Evolutionary conservation across 2,888 invertebrate genomes (phyloP).

Genomic region (Xestia rhomboidea): DNA sequence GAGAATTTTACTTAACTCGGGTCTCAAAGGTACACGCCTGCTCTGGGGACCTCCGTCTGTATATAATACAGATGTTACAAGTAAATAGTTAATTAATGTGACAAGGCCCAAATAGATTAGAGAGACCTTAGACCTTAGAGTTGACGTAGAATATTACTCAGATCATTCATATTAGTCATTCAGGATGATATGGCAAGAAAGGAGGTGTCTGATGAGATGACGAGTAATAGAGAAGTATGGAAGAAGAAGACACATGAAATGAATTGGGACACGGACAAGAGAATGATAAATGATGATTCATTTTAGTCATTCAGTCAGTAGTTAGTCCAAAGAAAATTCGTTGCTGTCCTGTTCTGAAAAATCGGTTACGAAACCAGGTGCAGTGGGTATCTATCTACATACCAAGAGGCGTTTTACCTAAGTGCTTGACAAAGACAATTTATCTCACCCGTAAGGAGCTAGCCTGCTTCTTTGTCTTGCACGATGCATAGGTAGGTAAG

Average conservation of each 20-base stretch:
- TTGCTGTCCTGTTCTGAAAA: background rate
- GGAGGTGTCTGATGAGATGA: too few species aligned
- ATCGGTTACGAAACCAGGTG: background rate
- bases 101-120: background rate
- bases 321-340: background rate
- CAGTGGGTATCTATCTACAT: background rate
- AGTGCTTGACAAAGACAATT: conserved; percentile 8
- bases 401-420: background rate
- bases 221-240: too few species aligned
- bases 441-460: background rate
- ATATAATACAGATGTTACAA: conserved; percentile 10
- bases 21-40: background rate
- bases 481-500: too few species aligned
- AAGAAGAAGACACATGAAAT: too few species aligned
- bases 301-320: too few species aligned
- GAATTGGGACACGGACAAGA: too few species aligned
- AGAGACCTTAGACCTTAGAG: background rate
- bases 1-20: background rate
- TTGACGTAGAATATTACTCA: background rate
- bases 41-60: conserved; percentile 18
- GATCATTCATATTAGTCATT: background rate
- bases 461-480: background rate
- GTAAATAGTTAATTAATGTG: conserved; percentile 13
- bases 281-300: too few species aligned
- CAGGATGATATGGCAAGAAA: too few species aligned